Conservation (phyloP, 2,113 vertebrate genomes). For the Dasyornis broadbenti region DNA sequence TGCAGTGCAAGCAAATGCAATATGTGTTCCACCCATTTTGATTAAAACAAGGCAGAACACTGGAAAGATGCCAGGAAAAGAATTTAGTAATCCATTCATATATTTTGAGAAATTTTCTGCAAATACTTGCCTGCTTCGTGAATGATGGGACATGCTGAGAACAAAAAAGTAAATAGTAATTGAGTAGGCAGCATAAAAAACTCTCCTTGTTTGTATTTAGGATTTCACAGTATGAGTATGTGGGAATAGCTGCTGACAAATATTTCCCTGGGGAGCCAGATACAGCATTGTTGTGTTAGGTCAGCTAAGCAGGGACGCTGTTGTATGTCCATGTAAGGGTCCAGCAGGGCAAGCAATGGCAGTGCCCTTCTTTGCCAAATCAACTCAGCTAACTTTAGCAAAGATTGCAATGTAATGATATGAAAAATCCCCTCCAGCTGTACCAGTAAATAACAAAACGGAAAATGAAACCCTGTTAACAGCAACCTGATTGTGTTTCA, state of each 20-base stretch:
- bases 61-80: background rate
- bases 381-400: constrained; percentile 26
- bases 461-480: constrained; percentile 40
- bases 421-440: constrained; percentile 48
- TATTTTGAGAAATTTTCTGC: constrained; percentile 27
- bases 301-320: constrained; percentile 21
- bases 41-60: constrained; percentile 13
- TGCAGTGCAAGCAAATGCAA: background rate
- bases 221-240: constrained; percentile 15
- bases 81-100: background rate
- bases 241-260: constrained; percentile 37
- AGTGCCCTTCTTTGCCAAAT: constrained; percentile 18
- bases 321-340: constrained; percentile 39
- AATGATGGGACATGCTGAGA: constrained; percentile 15
- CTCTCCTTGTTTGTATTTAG: constrained; percentile 1
- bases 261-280: constrained; percentile 6
- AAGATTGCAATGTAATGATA: constrained; percentile 17
- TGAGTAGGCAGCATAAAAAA: constrained; percentile 16
- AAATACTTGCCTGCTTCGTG: background rate
- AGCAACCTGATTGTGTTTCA: background rate
- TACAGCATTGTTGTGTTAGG: constrained; percentile 36
- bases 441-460: constrained; percentile 55
- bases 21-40: constrained; percentile 29
- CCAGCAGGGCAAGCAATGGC: constrained; percentile 9
- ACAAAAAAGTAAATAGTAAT: constrained; percentile 43